Base-by-base conservation (phyloP, 2,797 vertebrate genomes). In the Clarias fuscus region DNA sequence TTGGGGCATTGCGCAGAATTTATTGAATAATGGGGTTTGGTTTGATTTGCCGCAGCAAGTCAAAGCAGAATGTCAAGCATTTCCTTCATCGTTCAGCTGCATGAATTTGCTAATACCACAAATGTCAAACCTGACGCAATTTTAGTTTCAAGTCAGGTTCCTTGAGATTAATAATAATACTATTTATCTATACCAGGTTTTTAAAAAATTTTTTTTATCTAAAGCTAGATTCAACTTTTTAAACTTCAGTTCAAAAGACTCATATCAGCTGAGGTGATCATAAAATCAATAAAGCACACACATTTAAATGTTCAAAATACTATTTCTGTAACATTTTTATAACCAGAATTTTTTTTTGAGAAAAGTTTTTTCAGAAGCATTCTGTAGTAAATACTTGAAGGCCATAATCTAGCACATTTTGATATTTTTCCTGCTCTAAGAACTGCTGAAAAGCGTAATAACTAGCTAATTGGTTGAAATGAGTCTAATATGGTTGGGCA, bases 1-100 rank as follows among this genome's bases (percentile, higher is more conserved):
- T 73, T 70, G 83, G 83, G 82, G 83, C 87, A 90, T 87, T 83
- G 84, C 87, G 18, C 86, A 85, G 73, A 85, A 89, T 70, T 84
- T 84, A 85, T 88, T 90, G 86, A 89, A 89, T 89, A 90, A 89
- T 90, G 89, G 92, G 92, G 91, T 90, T 89, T 90, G 89, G 89
- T 90, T 85, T 85, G 85, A 78, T 86, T 88, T 73, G 86, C 87
- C 86, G 76, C 88, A 91, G 86, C 88, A 75, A 89, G 84, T 87
- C 73, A 83, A 86, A 88, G 75, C 71, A 88, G 88, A 90, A 90
- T 90, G 90, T 88, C 75, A 88, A 89, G 88, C 85, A 89, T 90
- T 90, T 90, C 88, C 88, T 87, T 84, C 27, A 82, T 84, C 83
- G 79, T 59, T 89, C 84, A 89, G 85, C 88, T 88, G 84, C 88